Evolutionary conservation across 2,888 invertebrate genomes (phyloP), one percentile per base, ranked within the genome.

Genomic region (Aromia moschata): DNA sequence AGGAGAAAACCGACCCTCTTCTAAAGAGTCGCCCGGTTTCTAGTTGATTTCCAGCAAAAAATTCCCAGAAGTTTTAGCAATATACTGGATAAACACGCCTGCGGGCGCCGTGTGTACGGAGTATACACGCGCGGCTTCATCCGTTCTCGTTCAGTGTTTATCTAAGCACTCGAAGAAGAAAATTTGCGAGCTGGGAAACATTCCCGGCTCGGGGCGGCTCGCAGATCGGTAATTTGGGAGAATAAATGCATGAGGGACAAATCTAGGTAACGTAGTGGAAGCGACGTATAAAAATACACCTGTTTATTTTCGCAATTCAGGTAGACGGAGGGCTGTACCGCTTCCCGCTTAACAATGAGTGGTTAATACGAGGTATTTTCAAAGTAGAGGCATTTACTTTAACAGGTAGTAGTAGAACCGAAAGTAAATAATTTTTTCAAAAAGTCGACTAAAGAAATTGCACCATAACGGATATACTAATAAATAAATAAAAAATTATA

Each of bases 31-130:
- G 10, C 2, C 40, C 40, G 12, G n/a, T 37, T 14, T 12, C 37
- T 12, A 10, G 14, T 12, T 12, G 14, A 37, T 11, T 37, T 17
- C 20, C 11, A 14, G 14, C 36, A 36, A 47, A 46, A 46, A 36
- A 30, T 40, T 33, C 38, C 10, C 38, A 16, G 49, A 40, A 52
- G 41, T 52, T 52, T 52, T 18, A 31, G 31, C 52, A 52, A 49
- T 41, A 30, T 52, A 41, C 41, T 31, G 18, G 25, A 25, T 52
- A 52, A 52, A 52, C 38, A 49, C 20, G 31, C 52, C 31, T 25
- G 20, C 12, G 18, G n/a, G 38, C 25, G 20, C 31, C 11, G 41
- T 52, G 30, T 20, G 41, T 30, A 41, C 30, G 41, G n/a, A n/a
- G n/a, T n/a, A n/a, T n/a, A n/a, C n/a, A 40, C 49, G 20, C 25